Percentiles rank a stretch among this genome's conserved stretches.
phyloP scores from a whole-genome alignment of 2,888 invertebrate genomes.

The Folsomia candida region DNA sequence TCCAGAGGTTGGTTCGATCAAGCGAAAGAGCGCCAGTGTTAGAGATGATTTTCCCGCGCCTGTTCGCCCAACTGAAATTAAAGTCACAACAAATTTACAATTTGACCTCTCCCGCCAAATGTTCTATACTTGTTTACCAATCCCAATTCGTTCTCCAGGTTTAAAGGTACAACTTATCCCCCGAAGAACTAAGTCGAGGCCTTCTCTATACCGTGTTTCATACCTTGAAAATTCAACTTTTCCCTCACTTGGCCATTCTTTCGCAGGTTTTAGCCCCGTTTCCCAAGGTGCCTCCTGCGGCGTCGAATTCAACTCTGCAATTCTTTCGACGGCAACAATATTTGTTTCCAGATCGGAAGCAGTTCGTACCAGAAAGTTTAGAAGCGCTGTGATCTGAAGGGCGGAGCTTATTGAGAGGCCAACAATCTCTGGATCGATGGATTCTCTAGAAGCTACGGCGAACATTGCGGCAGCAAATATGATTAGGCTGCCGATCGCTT shows the following conservation, averaged over 20 bases:
- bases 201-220: conserved; percentile 81
- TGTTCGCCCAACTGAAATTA: conserved; percentile 66
- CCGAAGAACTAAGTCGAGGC: conserved; percentile 79
- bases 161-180: conserved; percentile 69
- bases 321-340: conserved; percentile 59
- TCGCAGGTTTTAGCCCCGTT: conserved; percentile 60
- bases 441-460: conserved; percentile 57
- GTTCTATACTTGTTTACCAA: background rate
- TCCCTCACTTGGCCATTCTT: conserved; percentile 79
- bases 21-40: conserved; percentile 81
- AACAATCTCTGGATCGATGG: conserved; percentile 54
- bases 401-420: conserved; percentile 59
- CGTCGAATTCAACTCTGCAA: conserved; percentile 54
- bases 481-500: conserved; percentile 60
- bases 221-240: conserved; percentile 75
- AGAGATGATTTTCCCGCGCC: conserved; percentile 91
- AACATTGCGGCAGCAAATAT: conserved; percentile 61
- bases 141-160: conserved; percentile 57
- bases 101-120: background rate
- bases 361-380: conserved; percentile 60
- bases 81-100: background rate
- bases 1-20: conserved; percentile 80
- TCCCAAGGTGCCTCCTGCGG: conserved; percentile 27
- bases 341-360: conserved; percentile 60
- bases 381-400: conserved; percentile 52